Evolutionary conservation across 1,140 invertebrate genomes (phyloP).

Genomic region (Eufriesea mexicana): DNA sequence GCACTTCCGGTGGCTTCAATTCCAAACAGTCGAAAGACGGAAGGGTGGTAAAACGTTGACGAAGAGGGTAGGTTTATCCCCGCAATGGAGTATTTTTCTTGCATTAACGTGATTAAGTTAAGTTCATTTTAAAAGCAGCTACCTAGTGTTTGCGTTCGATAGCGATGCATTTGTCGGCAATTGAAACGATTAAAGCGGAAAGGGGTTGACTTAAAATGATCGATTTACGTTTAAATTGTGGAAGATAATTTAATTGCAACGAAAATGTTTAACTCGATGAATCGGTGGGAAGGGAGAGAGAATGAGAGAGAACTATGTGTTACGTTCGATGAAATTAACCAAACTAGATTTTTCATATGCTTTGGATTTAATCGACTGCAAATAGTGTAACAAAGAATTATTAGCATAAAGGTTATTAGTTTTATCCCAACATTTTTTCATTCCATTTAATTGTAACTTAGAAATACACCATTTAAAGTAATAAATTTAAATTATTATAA

Average conservation of each 20-base stretch:
- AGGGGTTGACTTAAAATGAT: constrained; percentile 4
- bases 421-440: background rate
- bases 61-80: background rate
- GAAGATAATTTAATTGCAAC: constrained; percentile 17
- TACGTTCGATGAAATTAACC: background rate
- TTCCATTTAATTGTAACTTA: too few species aligned
- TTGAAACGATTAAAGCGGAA: background rate
- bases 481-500: too few species aligned
- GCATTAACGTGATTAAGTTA: constrained; percentile 1
- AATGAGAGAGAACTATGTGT: background rate
- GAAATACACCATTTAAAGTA: too few species aligned
- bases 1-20: background rate
- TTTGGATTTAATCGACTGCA: too few species aligned
- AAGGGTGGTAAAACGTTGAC: background rate
- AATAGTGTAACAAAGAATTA: too few species aligned
- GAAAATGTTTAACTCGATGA: background rate
- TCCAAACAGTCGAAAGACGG: background rate
- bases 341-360: background rate
- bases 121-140: background rate
- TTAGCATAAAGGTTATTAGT: too few species aligned
- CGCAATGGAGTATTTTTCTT: constrained; percentile 11
- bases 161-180: background rate
- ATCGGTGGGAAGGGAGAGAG: background rate
- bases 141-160: background rate
- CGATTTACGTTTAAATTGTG: constrained; percentile 4